Conservation (phyloP, 2,113 vertebrate genomes). For the Cyrtonyx montezumae region DNA sequence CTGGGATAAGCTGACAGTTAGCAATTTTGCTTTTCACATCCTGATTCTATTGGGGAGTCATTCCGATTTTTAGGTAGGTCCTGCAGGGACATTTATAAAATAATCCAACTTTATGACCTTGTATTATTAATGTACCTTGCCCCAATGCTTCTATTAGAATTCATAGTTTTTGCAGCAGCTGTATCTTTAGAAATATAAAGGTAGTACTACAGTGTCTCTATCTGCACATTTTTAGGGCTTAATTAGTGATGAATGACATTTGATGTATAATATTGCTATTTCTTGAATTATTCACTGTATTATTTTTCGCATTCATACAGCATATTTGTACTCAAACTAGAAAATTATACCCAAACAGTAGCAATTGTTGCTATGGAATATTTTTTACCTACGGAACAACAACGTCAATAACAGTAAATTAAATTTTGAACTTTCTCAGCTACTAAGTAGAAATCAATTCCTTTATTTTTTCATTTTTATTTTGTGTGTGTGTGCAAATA, state of each 20-base stretch:
- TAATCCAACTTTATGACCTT: background rate
- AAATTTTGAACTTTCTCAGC: background rate
- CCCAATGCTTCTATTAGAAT: background rate
- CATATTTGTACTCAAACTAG: background rate
- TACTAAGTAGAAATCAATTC: background rate
- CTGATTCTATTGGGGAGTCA: background rate
- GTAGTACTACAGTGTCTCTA: background rate
- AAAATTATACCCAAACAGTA: background rate
- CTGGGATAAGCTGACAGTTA: background rate
- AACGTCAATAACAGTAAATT: background rate
- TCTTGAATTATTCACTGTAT: background rate
- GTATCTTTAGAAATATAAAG: background rate
- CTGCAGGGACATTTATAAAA: background rate
- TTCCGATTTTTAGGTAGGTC: background rate
- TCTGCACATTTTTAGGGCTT: background rate
- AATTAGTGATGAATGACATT: background rate
- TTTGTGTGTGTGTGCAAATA: background rate
- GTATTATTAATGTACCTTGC: background rate
- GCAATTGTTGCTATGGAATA: slow-evolving; percentile 21
- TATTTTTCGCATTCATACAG: background rate
- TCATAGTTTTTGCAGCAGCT: background rate
- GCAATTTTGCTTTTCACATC: background rate
- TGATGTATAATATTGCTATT: background rate
- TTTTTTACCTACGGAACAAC: background rate
- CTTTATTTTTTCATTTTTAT: background rate